Conservation (phyloP, 2,888 invertebrate species). For the Deilephila elpenor region DNA sequence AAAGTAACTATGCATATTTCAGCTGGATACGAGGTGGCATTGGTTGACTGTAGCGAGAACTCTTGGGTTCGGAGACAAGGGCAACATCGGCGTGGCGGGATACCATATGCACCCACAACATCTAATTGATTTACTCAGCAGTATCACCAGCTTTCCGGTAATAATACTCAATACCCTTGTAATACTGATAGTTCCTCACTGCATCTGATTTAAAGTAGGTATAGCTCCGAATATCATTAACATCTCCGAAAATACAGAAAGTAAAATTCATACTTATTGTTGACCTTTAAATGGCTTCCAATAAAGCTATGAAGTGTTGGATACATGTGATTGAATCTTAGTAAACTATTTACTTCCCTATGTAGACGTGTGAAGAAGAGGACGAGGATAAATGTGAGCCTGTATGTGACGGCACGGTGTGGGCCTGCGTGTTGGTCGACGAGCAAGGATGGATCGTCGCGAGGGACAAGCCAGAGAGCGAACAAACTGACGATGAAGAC, state of each 20-base stretch:
- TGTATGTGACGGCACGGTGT: slow-evolving; percentile 66
- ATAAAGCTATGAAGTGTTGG: neutral
- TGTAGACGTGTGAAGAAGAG: slow-evolving; percentile 60
- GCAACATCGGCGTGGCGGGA: slow-evolving; percentile 72
- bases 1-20: slow-evolving; percentile 32
- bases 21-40: slow-evolving; percentile 62
- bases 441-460: slow-evolving; percentile 76
- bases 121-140: slow-evolving; percentile 63
- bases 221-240: no score
- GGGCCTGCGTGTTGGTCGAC: slow-evolving; percentile 75
- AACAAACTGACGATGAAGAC: slow-evolving; percentile 50
- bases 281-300: neutral
- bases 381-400: slow-evolving; percentile 60
- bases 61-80: slow-evolving; percentile 57
- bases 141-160: slow-evolving; percentile 65
- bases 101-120: slow-evolving; percentile 74
- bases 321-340: no score
- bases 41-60: slow-evolving; percentile 76
- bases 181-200: no score
- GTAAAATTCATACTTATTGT: neutral
- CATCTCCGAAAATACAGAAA: neutral
- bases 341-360: no score
- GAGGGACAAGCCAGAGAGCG: slow-evolving; percentile 52
- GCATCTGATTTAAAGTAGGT: no score
- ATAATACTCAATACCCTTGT: slow-evolving; percentile 37